Conservation (phyloP, 2,797 vertebrate genomes). For the Urocyon cinereoargenteus region DNA sequence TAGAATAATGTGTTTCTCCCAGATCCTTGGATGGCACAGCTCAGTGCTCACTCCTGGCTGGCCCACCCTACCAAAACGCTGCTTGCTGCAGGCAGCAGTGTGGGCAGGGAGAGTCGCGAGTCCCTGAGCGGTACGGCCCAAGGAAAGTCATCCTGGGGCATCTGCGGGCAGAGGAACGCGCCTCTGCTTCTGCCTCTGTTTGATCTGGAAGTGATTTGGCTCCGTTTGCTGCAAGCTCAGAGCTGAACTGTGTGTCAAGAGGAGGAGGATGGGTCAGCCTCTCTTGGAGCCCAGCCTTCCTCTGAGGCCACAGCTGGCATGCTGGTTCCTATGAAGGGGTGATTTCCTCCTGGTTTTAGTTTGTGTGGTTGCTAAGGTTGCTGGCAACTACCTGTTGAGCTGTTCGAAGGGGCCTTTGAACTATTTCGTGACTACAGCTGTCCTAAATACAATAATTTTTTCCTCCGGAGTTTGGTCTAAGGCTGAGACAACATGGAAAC, state of each 20-base stretch:
- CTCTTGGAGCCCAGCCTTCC: not conserved
- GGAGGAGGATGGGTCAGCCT: not conserved
- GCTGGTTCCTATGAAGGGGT: not conserved
- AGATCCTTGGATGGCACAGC: not conserved
- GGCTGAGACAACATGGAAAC: not conserved
- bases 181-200: not conserved
- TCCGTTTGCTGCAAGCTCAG: not conserved
- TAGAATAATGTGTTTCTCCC: not conserved
- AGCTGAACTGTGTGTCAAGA: not conserved
- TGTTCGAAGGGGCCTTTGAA: not conserved
- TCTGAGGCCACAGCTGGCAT: not conserved
- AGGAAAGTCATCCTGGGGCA: not conserved
- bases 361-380: conserved; percentile 1
- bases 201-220: not conserved
- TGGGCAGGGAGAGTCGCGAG: not conserved
- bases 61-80: not conserved
- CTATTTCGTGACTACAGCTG: not conserved
- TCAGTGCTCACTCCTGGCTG: not conserved
- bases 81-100: not conserved
- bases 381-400: conserved; percentile 15
- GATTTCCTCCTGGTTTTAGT: not conserved
- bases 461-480: not conserved
- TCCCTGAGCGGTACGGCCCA: not conserved
- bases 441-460: not conserved
- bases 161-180: not conserved